Evolutionary conservation across 2,888 invertebrate species (phyloP).

Genomic region (Rhagium mordax): DNA sequence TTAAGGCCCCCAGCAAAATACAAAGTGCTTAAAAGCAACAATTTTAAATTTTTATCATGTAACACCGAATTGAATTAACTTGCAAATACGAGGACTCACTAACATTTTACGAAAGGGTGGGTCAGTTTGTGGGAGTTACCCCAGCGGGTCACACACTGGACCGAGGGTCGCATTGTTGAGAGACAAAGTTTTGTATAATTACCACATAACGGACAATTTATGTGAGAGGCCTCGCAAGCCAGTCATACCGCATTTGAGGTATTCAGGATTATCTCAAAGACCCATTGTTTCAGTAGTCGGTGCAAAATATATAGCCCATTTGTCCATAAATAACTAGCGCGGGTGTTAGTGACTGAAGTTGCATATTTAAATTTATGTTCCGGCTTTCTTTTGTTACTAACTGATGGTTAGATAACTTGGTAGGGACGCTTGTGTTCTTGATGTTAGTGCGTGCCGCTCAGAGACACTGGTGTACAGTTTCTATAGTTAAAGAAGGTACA

Average conservation of each 20-base stretch:
- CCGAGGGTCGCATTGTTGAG: constrained; percentile 61
- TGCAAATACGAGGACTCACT: constrained; percentile 25
- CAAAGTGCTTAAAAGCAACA: not conserved
- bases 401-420: not conserved
- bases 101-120: constrained; percentile 23
- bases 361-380: constrained; percentile 32
- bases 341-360: constrained; percentile 33
- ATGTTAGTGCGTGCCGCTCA: not conserved
- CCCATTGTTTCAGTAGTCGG: constrained; percentile 43
- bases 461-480: not conserved
- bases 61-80: constrained; percentile 29
- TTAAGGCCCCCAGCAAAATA: constrained; percentile 4
- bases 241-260: constrained; percentile 60
- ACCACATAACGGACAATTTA: constrained; percentile 66
- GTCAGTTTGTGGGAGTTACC: constrained; percentile 24
- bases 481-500: not conserved
- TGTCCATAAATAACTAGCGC: constrained; percentile 36
- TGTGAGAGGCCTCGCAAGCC: constrained; percentile 56
- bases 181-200: constrained; percentile 66
- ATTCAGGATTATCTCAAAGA: constrained; percentile 60
- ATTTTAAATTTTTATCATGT: constrained; percentile 26
- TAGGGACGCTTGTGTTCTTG: not conserved
- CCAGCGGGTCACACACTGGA: constrained; percentile 39
- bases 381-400: constrained; percentile 1
- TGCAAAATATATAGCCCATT: constrained; percentile 34